Evolutionary conservation across 2,797 vertebrate genomes (phyloP), one percentile per base, ranked within the genome.

Genomic region (Gorsachius magnificus): DNA sequence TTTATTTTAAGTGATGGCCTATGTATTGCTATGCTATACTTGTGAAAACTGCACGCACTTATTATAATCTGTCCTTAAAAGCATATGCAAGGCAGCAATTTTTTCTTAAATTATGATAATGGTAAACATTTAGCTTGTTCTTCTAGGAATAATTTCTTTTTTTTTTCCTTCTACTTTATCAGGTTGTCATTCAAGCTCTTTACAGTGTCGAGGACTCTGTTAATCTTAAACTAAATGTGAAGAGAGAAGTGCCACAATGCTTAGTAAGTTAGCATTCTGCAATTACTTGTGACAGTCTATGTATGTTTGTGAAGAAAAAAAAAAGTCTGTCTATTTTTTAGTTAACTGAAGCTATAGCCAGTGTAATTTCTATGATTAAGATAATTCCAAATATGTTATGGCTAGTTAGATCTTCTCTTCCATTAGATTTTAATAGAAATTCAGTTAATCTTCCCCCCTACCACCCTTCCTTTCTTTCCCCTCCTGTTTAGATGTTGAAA

Each of bases 151-250:
- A 0, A 29, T 83, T 83, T 90, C 1, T 60, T 71, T 90, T 96
- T 95, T 56, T 58, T 94, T 93, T 95, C 77, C 46, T 97, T 96
- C 41, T 90, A 43, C 35, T 84, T 91, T 72, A 89, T 74, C 22
- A 80, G 43, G 57, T 86, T 95, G 50, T 95, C 72, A 45, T 95
- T 95, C 56, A 91, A 80, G 26, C 9, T 61, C 29, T 93, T 94
- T 68, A 78, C 68, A 46, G 56, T 79, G 60, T 91, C 81, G n/a
- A 95, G 80, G 22, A 89, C 87, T 43, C 83, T 48, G 26, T 83
- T 91, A 61, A 94, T 89, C 76, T 90, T 85, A 35, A 91, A 82
- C 70, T 94, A 69, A 38, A 35, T 48, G 38, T 38, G 68, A 13
- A 84, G 28, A 70, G 53, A 53, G 17, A 74, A 54, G 15, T 36